Conservation (phyloP, 2,113 vertebrate species). For the Mastomys natalensis region DNA sequence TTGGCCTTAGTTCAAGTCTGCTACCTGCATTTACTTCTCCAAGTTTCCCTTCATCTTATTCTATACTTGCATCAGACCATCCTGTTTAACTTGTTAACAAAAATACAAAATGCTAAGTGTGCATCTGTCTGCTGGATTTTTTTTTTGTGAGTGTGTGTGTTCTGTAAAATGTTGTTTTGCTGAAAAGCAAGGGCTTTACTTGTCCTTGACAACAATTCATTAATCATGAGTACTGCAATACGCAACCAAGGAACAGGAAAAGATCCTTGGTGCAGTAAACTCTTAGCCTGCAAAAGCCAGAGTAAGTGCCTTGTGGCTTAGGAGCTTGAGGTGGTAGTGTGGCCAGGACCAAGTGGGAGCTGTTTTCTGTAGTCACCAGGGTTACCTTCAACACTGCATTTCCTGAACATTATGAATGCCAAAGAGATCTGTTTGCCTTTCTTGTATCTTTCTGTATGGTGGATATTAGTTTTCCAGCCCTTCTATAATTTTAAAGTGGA, state of each 20-base stretch:
- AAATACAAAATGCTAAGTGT: conserved; percentile 79
- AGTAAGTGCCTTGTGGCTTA: conserved; percentile 14
- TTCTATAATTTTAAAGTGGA: conserved; percentile 45
- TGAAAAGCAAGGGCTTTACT: conserved; percentile 80
- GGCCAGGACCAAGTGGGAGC: neutral
- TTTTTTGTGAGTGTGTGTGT: neutral
- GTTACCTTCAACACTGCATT: conserved; percentile 68
- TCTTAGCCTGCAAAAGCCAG: neutral
- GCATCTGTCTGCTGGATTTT: conserved; percentile 70
- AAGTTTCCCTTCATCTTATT: conserved; percentile 75
- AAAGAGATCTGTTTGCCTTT: conserved; percentile 16
- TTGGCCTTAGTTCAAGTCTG: conserved; percentile 62
- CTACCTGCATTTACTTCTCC: conserved; percentile 76
- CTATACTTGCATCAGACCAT: conserved; percentile 56
- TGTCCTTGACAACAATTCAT: conserved; percentile 77
- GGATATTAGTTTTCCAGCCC: conserved; percentile 67
- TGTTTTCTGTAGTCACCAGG: conserved; percentile 49
- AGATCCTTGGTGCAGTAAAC: conserved; percentile 55
- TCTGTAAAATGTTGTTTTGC: conserved; percentile 58
- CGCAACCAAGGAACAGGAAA: conserved; percentile 50
- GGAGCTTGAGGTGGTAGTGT: neutral
- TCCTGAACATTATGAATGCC: conserved; percentile 64
- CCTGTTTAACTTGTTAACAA: conserved; percentile 78
- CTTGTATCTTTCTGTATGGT: conserved; percentile 75
- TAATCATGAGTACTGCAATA: conserved; percentile 69